Evolutionary conservation across 2,888 invertebrate species (phyloP), one percentile per base, ranked within the genome.

Genomic region (Lepidochrysops patricia): DNA sequence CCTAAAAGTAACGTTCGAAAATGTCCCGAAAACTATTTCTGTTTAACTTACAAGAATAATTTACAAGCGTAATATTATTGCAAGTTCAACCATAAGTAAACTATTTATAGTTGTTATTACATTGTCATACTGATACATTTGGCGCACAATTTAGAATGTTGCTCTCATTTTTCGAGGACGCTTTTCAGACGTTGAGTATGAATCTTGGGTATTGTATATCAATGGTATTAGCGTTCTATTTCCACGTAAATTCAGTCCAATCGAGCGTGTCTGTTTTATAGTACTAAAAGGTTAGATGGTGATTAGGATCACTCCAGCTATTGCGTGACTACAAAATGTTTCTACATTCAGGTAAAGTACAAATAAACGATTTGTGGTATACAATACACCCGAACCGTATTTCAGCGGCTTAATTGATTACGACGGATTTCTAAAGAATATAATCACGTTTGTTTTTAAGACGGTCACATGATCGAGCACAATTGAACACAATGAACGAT

Each of bases 311-410:
- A 58, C 60, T 35, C 49, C 26, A 43, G 32, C 56, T 35, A 26
- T 64, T 60, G 63, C 64, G 66, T 67, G 66, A 67, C 66, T 62
- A 54, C 61, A 62, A 62, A 61, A 63, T 54, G 61, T 62, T 62
- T 58, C 62, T 60, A 58, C 62, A 62, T 63, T 63, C 34, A 56
- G 61, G 58, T 57, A 63, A 61, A 61, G 52, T 50, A 61, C 54
- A 63, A 61, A 64, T 58, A 57, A 62, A 57, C 58, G 32, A 62
- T 61, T 62, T 57, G 61, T 61, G 60, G 60, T 63, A 58, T 58
- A 59, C 37, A 52, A 59, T 59, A 12, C 35, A 59, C 59, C 50
- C 12, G 35, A 52, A 13, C 52, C 27, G 27, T 59, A 59, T 59
- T 27, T 52, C 19, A 35, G 37, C 35, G 27, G 37, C 59, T 37